Conservation (phyloP, 2,888 invertebrate species). For the Podabrus alpinus region DNA sequence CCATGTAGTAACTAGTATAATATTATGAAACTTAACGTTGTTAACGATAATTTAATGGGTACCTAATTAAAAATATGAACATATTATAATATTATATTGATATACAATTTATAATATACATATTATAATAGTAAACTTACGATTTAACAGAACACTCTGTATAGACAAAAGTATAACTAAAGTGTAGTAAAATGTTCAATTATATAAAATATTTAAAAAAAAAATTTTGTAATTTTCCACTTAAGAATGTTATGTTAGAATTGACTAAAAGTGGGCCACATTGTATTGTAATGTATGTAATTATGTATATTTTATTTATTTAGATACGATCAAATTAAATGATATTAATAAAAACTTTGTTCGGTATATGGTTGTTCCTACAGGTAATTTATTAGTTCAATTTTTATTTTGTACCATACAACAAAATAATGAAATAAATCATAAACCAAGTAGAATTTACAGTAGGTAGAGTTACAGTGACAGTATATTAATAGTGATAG, state of each 20-base stretch:
- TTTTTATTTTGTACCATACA: conserved; percentile 1
- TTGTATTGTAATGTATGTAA: too few species aligned
- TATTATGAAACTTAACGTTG: too few species aligned
- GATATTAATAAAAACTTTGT: background rate
- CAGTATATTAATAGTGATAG: conserved; percentile 24
- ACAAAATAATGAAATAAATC: conserved; percentile 23
- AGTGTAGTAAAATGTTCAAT: background rate
- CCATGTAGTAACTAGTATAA: too few species aligned
- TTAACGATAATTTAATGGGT: too few species aligned
- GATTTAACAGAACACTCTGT: too few species aligned
- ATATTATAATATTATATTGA: too few species aligned
- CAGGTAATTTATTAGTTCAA: background rate
- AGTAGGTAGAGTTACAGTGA: conserved; percentile 15
- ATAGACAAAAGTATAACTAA: background rate
- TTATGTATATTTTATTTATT: background rate
- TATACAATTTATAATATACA: too few species aligned
- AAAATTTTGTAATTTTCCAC: too few species aligned
- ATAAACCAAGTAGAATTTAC: conserved; percentile 13
- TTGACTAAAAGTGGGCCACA: too few species aligned
- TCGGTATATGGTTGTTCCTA: background rate
- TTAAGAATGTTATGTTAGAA: too few species aligned
- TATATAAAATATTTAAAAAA: background rate
- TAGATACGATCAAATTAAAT: background rate
- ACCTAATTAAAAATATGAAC: too few species aligned
- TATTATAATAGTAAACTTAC: too few species aligned